phyloP scores from a whole-genome alignment of 2,113 vertebrate species.

The Siniperca knerii region DNA sequence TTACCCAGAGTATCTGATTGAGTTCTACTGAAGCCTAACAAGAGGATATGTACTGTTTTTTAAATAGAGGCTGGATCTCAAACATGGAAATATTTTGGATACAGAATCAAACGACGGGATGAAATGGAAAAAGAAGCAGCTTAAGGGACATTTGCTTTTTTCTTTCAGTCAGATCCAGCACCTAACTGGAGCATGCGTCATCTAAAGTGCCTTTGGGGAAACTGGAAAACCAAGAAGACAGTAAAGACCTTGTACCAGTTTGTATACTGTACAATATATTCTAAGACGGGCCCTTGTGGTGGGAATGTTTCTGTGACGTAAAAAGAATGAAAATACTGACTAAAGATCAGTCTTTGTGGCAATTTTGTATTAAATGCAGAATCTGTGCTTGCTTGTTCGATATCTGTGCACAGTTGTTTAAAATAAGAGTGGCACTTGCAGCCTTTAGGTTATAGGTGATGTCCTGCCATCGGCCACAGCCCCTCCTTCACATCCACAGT shows the following conservation, averaged over 20 bases:
- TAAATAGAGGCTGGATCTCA: constrained; percentile 3
- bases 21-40: constrained; percentile 87
- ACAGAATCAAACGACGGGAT: constrained; percentile 2
- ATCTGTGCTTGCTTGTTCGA: constrained; percentile 51
- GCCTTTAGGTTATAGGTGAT: constrained; percentile 48
- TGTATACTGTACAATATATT: constrained; percentile 34
- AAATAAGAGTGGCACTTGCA: constrained; percentile 47
- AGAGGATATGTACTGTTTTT: background rate
- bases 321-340: constrained; percentile 1
- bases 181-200: constrained; percentile 48
- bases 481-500: constrained; percentile 43
- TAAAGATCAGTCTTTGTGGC: constrained; percentile 18
- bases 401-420: constrained; percentile 49
- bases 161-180: constrained; percentile 29
- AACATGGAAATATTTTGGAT: constrained; percentile 2
- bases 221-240: constrained; percentile 37
- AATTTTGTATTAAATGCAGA: constrained; percentile 40
- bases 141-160: background rate
- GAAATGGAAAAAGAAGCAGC: background rate
- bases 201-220: constrained; percentile 78
- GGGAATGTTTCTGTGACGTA: background rate
- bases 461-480: constrained; percentile 22
- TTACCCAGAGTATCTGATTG: constrained; percentile 97
- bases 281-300: background rate
- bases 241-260: constrained; percentile 43